These are phyloP conservation scores for Notolepis coatsorum DNA, from an alignment of 2,797 vertebrate genomes.

Conservation along the genomic window DNA sequence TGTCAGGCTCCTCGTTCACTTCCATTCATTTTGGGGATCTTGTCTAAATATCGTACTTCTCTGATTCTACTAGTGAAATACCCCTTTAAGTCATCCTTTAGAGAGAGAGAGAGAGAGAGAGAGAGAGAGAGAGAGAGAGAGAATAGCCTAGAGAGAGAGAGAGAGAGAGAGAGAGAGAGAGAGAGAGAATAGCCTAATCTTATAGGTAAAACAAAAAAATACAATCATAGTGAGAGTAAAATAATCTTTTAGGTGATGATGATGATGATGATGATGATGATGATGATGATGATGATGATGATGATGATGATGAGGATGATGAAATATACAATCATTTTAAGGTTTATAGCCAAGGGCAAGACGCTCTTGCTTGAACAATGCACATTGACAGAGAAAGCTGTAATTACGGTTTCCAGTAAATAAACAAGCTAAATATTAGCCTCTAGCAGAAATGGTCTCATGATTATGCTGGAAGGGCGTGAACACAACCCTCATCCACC, in stretches of 20 bases:
- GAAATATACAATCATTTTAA: too few species aligned
- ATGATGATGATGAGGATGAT: too few species aligned
- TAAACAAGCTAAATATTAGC: slow-evolving; percentile 77
- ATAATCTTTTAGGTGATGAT: too few species aligned
- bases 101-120: background rate
- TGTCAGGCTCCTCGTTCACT: too few species aligned
- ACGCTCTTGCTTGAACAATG: background rate
- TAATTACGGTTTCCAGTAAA: slow-evolving; percentile 62
- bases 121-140: background rate
- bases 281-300: too few species aligned
- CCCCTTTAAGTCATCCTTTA: background rate
- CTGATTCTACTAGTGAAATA: background rate
- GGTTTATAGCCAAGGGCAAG: background rate
- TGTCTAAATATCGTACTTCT: too few species aligned
- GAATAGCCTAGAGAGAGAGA: too few species aligned
- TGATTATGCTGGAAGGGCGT: slow-evolving; percentile 70
- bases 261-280: too few species aligned
- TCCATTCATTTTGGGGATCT: too few species aligned
- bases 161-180: too few species aligned
- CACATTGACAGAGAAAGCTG: slow-evolving; percentile 29
- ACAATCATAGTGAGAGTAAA: background rate
- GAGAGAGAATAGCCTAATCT: too few species aligned
- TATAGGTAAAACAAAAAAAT: slow-evolving; percentile 12
- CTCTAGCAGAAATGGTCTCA: slow-evolving; percentile 57
- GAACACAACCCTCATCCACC: slow-evolving; percentile 35